Conservation (phyloP, 2,797 vertebrate genomes). For the Bryconaethiops microstoma region DNA sequence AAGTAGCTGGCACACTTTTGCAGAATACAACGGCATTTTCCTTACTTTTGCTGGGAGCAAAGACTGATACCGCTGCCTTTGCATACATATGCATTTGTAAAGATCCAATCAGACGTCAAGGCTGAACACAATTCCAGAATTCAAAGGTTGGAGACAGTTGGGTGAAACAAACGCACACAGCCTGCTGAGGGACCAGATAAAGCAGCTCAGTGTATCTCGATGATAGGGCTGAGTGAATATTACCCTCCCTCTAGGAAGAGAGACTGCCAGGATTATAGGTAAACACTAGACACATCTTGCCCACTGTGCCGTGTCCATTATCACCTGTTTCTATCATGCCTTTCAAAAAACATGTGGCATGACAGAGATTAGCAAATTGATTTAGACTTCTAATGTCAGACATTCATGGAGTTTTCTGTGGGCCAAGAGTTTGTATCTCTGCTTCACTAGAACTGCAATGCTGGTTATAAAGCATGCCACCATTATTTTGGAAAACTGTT, state of each 20-base stretch:
- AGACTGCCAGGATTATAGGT: conserved; percentile 19
- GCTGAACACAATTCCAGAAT: conserved; percentile 75
- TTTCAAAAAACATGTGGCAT: conserved; percentile 4
- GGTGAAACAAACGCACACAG: conserved; percentile 73
- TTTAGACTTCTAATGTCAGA: conserved; percentile 1
- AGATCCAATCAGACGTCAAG: conserved; percentile 82
- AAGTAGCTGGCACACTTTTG: conserved; percentile 59
- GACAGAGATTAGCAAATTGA: conserved; percentile 13
- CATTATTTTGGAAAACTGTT: neutral
- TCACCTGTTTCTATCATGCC: neutral
- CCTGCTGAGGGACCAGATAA: conserved; percentile 53
- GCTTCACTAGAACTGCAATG: neutral
- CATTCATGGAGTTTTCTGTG: neutral
- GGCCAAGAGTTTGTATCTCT: neutral
- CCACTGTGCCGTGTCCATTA: neutral
- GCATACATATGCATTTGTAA: conserved; percentile 81
- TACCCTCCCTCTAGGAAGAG: conserved; percentile 3
- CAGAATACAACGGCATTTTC: conserved; percentile 74
- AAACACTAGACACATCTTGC: neutral
- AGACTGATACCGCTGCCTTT: conserved; percentile 76
- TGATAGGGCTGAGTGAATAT: conserved; percentile 47
- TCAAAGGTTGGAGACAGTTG: conserved; percentile 73
- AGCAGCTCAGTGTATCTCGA: conserved; percentile 63
- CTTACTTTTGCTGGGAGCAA: conserved; percentile 72
- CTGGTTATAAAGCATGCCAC: conserved; percentile 15